Evolutionary conservation across 2,797 vertebrate species (phyloP).

Genomic region (Eutrigla gurnardus): DNA sequence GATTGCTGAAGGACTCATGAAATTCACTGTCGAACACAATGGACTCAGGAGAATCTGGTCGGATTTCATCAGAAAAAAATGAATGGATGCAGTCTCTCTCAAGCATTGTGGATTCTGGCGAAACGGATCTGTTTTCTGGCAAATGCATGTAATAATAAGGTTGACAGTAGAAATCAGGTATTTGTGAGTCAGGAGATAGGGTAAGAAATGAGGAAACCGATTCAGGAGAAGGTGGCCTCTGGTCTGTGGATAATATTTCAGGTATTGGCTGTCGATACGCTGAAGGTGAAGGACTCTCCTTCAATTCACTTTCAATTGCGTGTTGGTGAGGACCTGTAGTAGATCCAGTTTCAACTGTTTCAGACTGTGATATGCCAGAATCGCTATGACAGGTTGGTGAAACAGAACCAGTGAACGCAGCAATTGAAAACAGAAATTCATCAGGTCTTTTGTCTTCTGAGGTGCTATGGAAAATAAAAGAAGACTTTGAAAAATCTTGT

Average conservation of each 20-base stretch:
- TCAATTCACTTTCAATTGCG: background rate
- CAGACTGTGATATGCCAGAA: slow-evolving; percentile 5
- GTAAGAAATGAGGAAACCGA: slow-evolving; percentile 28
- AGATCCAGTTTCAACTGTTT: background rate
- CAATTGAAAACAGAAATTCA: background rate
- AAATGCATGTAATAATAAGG: slow-evolving; percentile 1
- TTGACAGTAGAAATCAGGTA: slow-evolving; percentile 25
- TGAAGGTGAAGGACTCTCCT: background rate
- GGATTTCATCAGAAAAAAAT: background rate
- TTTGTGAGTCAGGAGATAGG: slow-evolving; percentile 41
- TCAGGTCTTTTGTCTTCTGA: background rate
- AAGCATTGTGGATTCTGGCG: background rate
- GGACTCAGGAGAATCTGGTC: slow-evolving; percentile 31
- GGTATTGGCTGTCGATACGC: background rate
- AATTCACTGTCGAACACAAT: slow-evolving; percentile 7
- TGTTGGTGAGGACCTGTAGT: background rate
- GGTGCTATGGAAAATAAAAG: background rate
- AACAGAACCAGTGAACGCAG: background rate
- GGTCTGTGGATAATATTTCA: background rate
- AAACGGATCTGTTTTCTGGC: background rate
- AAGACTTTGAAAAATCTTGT: background rate
- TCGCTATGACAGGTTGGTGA: background rate
- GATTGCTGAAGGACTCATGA: background rate
- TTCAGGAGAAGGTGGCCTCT: slow-evolving; percentile 27
- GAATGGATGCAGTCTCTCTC: background rate